phyloP scores from a whole-genome alignment of 2,888 invertebrate genomes.

The Biston betularia region DNA sequence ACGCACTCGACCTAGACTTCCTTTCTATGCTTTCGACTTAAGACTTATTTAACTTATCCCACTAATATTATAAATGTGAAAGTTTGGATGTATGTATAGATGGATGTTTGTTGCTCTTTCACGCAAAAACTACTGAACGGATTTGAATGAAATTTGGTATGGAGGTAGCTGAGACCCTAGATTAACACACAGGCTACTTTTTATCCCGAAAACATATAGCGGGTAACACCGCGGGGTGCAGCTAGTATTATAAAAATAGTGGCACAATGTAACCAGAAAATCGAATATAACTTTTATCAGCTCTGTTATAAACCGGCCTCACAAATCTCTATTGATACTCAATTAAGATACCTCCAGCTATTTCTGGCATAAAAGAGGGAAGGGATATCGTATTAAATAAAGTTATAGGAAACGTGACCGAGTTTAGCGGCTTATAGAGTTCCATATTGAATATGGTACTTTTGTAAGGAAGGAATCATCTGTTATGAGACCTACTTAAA shows the following conservation, averaged over 20 bases:
- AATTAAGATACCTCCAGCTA: constrained; percentile 39
- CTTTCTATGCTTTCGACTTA: no score
- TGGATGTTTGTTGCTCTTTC: no score
- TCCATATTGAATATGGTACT: constrained; percentile 2
- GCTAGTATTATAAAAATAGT: not conserved
- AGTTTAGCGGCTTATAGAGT: constrained; percentile 23
- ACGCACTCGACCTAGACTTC: no score
- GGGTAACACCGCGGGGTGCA: no score
- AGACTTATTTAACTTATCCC: no score
- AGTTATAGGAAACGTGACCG: constrained; percentile 44
- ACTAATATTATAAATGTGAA: no score
- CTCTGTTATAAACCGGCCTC: constrained; percentile 32
- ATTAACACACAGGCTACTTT: no score
- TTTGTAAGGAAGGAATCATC: not conserved
- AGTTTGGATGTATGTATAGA: no score
- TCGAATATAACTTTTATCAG: constrained; percentile 16
- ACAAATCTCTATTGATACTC: constrained; percentile 39
- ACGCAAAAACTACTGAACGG: no score
- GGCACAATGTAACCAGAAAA: constrained; percentile 5
- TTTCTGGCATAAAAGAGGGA: constrained; percentile 29
- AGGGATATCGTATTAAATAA: constrained; percentile 39
- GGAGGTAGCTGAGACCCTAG: no score
- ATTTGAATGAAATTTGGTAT: no score
- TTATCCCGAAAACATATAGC: no score
- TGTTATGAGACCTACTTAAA: not conserved